Conservation (phyloP, 2,113 vertebrate genomes). For the Oxygymnocypris stewartii region DNA sequence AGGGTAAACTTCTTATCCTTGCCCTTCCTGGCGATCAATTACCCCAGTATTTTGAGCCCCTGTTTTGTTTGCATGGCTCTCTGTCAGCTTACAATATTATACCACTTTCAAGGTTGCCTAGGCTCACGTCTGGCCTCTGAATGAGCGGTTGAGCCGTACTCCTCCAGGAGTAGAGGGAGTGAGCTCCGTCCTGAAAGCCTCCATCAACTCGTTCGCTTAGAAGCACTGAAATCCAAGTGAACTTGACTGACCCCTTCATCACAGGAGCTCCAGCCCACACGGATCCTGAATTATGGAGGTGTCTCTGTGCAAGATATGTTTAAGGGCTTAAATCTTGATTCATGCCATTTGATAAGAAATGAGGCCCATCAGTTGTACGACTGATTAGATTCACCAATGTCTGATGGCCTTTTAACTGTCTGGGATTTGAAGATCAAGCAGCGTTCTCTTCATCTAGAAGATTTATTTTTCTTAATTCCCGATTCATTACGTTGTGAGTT, state of each 20-base stretch:
- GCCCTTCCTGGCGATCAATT: slow-evolving; percentile 29
- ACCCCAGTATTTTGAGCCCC: slow-evolving; percentile 5
- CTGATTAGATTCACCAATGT: slow-evolving; percentile 38
- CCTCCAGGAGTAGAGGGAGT: slow-evolving; percentile 30
- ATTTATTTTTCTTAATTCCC: neutral
- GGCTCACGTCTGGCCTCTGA: slow-evolving; percentile 30
- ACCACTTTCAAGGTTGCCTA: slow-evolving; percentile 35
- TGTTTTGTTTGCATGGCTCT: slow-evolving; percentile 36
- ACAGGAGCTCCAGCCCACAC: slow-evolving; percentile 18
- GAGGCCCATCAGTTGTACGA: slow-evolving; percentile 36
- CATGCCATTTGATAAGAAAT: slow-evolving; percentile 48
- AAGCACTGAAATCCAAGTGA: slow-evolving; percentile 24
- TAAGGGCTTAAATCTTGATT: slow-evolving; percentile 39
- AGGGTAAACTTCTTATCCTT: slow-evolving; percentile 24
- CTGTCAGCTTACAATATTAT: slow-evolving; percentile 45
- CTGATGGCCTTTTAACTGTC: slow-evolving; percentile 47
- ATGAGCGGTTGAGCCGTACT: slow-evolving; percentile 36
- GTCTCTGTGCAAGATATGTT: slow-evolving; percentile 20
- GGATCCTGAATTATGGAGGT: slow-evolving; percentile 27
- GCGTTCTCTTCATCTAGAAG: slow-evolving; percentile 17
- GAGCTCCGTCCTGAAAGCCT: neutral
- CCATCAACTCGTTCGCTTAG: neutral
- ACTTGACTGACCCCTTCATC: slow-evolving; percentile 37
- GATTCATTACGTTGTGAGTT: slow-evolving; percentile 17
- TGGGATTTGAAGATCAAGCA: slow-evolving; percentile 39